These are phyloP conservation scores for Aphaenogaster ashmeadi DNA, from an alignment of 1,140 invertebrate genomes.

Conservation along the genomic window DNA sequence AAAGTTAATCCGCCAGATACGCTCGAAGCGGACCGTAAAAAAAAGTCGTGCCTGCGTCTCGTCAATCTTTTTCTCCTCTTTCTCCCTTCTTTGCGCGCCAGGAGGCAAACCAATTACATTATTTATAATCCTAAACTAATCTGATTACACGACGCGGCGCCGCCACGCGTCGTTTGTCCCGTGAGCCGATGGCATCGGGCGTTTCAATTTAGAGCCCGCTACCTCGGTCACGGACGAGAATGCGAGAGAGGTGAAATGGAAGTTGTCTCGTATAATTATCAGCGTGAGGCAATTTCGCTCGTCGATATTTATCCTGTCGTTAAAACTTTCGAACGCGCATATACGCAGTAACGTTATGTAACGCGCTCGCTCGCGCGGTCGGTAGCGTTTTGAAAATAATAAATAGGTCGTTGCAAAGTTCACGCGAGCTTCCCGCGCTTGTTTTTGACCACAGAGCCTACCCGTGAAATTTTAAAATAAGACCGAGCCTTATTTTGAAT, in stretches of 20 bases:
- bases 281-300: constrained; percentile 41
- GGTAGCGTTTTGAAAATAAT: constrained; percentile 56
- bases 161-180: constrained; percentile 73
- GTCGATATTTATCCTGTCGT: constrained; percentile 64
- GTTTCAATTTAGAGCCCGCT: constrained; percentile 70
- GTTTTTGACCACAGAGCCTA: not conserved
- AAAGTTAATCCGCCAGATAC: constrained; percentile 27
- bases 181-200: constrained; percentile 65
- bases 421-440: not conserved
- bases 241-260: constrained; percentile 45
- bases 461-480: constrained; percentile 70
- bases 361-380: not conserved
- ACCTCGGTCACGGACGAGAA: constrained; percentile 35
- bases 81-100: constrained; percentile 45
- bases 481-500: constrained; percentile 2
- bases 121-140: constrained; percentile 79
- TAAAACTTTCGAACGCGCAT: constrained; percentile 46
- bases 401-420: constrained; percentile 43
- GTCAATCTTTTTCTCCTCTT: constrained; percentile 19
- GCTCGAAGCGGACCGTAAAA: not conserved
- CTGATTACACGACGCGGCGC: constrained; percentile 72
- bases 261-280: constrained; percentile 56
- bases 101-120: constrained; percentile 79
- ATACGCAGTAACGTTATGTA: constrained; percentile 19
- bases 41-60: not conserved